These are phyloP conservation scores for Troilus luridus DNA, from an alignment of 2,888 invertebrate genomes.

Conservation along the genomic window DNA sequence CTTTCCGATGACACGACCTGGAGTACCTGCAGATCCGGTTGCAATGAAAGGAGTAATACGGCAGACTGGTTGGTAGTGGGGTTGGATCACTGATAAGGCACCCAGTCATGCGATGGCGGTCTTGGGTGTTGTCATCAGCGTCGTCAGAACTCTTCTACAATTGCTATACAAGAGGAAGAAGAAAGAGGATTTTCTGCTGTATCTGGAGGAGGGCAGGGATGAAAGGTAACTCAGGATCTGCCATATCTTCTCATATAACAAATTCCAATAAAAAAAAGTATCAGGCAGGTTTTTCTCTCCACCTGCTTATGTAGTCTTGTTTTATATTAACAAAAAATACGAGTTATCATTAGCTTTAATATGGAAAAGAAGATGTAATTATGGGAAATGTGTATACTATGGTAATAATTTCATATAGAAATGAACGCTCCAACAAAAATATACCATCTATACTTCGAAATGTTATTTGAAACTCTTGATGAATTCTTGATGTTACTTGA, in stretches of 20 bases:
- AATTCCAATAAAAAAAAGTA: not conserved
- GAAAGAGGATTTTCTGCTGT: not conserved
- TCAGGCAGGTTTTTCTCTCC: not conserved
- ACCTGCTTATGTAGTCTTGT: not conserved
- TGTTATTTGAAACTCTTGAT: no score
- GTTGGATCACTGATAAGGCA: not conserved
- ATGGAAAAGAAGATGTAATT: no score
- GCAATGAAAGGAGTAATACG: constrained; percentile 25
- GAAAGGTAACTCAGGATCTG: constrained; percentile 3
- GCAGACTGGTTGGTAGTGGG: not conserved
- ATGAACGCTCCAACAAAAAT: no score
- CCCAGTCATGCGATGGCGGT: constrained; percentile 33
- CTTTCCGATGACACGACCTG: not conserved
- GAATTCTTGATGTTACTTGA: no score
- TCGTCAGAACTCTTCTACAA: not conserved
- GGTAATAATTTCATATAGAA: no score
- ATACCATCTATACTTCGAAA: no score
- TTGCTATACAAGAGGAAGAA: not conserved
- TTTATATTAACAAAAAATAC: not conserved
- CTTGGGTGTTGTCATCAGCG: not conserved
- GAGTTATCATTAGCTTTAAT: no score
- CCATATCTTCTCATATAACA: not conserved
- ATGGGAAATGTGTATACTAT: no score
- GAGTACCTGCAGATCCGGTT: constrained; percentile 25
- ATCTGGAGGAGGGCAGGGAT: not conserved